These are phyloP conservation scores for Nanger granti DNA, from an alignment of 2,113 vertebrate species.

Conservation along the genomic window DNA sequence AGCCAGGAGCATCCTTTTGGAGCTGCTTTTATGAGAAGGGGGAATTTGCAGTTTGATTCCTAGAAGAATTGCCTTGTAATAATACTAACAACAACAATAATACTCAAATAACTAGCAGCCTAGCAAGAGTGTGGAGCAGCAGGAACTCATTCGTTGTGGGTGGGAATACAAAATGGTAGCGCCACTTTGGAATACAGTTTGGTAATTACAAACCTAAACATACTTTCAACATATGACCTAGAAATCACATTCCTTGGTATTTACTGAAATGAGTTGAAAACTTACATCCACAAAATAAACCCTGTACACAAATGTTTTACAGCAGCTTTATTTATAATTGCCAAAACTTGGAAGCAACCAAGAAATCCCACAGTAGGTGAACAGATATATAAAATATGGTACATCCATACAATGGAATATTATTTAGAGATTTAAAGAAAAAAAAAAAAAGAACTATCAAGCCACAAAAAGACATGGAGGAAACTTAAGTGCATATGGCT, in stretches of 20 bases:
- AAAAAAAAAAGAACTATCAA: not conserved
- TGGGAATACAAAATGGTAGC: not conserved
- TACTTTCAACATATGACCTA: not conserved
- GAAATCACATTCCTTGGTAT: not conserved
- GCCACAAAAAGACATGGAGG: not conserved
- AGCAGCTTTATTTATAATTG: not conserved
- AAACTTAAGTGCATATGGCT: not conserved
- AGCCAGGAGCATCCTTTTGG: conserved; percentile 16
- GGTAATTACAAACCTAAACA: not conserved
- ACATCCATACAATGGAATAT: not conserved
- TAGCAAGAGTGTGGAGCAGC: not conserved
- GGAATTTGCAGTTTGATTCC: conserved; percentile 23
- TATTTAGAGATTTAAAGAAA: not conserved
- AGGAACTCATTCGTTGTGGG: not conserved
- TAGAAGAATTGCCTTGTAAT: conserved; percentile 23
- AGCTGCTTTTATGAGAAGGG: conserved; percentile 46
- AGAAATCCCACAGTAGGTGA: not conserved
- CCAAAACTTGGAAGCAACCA: not conserved
- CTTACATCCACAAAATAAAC: not conserved
- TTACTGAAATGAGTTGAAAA: not conserved
- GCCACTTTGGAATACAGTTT: not conserved
- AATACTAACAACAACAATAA: not conserved
- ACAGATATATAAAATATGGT: not conserved
- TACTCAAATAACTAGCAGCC: not conserved
- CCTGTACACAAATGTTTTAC: not conserved